These are phyloP conservation scores for Drosophila pectinifera DNA, from an alignment of 1,140 invertebrate genomes.

Conservation along the genomic window DNA sequence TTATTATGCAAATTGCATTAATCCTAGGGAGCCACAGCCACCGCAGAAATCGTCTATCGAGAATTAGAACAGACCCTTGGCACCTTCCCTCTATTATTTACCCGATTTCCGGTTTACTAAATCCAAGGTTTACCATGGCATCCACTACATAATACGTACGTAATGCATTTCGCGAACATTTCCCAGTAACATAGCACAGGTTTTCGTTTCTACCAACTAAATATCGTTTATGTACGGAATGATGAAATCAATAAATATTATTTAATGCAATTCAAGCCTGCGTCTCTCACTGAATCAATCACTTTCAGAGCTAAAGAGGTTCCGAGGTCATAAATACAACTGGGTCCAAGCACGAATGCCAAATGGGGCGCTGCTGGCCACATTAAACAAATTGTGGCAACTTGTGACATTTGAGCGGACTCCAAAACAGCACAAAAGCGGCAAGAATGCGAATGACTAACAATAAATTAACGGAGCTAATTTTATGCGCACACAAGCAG, in stretches of 20 bases:
- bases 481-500: conserved; percentile 69
- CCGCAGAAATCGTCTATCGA: conserved; percentile 13
- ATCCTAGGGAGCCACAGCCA: conserved; percentile 53
- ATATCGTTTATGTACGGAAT: conserved; percentile 53
- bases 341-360: neutral
- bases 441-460: conserved; percentile 62
- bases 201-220: conserved; percentile 50
- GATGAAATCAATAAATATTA: conserved; percentile 80
- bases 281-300: conserved; percentile 11
- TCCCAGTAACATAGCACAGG: conserved; percentile 33
- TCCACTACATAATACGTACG: conserved; percentile 40
- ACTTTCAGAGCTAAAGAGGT: conserved; percentile 14
- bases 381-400: conserved; percentile 53
- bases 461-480: conserved; percentile 72
- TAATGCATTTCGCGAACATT: conserved; percentile 55
- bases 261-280: conserved; percentile 68
- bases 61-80: conserved; percentile 26
- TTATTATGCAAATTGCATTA: conserved; percentile 75
- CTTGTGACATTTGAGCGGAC: conserved; percentile 61
- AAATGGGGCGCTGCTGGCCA: conserved; percentile 14
- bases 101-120: conserved; percentile 3
- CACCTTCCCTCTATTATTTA: conserved; percentile 10
- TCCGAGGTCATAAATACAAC: neutral
- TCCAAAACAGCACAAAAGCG: conserved; percentile 14
- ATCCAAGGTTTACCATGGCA: conserved; percentile 6